Percentiles rank a stretch among this genome's conserved stretches.
phyloP scores from a whole-genome alignment of 2,113 vertebrate genomes.

The Hemibagrus wyckioides region DNA sequence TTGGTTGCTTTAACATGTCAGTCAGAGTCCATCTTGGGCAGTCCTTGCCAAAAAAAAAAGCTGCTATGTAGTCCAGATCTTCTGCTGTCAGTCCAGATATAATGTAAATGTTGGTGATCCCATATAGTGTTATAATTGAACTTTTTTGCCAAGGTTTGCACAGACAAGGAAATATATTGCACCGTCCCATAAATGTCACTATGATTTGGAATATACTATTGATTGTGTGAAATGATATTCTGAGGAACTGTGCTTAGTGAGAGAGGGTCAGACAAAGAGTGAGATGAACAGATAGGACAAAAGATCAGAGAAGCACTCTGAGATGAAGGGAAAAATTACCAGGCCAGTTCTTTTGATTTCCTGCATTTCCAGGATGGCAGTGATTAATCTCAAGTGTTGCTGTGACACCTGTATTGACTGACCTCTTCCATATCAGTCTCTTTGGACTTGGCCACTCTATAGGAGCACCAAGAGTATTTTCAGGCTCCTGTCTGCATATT shows the following conservation, averaged over 20 bases:
- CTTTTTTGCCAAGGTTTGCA: not conserved
- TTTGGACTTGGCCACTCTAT: not conserved
- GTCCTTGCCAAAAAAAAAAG: not conserved
- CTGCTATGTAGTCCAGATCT: too few relatives aligned
- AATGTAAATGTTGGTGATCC: not conserved
- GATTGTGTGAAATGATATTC: constrained; percentile 37
- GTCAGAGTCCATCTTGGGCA: too few relatives aligned
- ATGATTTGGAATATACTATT: constrained; percentile 31
- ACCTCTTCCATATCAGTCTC: constrained; percentile 34
- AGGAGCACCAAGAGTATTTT: constrained; percentile 15
- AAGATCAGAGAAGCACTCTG: not conserved
- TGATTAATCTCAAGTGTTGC: constrained; percentile 62
- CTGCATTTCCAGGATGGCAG: constrained; percentile 32
- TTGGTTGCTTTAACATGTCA: not conserved
- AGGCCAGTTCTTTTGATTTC: constrained; percentile 49
- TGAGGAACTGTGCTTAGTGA: not conserved
- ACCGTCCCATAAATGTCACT: constrained; percentile 27
- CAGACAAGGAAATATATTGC: constrained; percentile 19
- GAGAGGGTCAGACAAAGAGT: not conserved
- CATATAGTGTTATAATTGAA: not conserved
- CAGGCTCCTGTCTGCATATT: not conserved
- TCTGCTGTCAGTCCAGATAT: too few relatives aligned
- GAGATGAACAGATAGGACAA: constrained; percentile 16
- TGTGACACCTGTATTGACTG: constrained; percentile 63
- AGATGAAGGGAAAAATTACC: constrained; percentile 11